phyloP scores from a whole-genome alignment of 1,140 invertebrate species.

The Drosophila littoralis region DNA sequence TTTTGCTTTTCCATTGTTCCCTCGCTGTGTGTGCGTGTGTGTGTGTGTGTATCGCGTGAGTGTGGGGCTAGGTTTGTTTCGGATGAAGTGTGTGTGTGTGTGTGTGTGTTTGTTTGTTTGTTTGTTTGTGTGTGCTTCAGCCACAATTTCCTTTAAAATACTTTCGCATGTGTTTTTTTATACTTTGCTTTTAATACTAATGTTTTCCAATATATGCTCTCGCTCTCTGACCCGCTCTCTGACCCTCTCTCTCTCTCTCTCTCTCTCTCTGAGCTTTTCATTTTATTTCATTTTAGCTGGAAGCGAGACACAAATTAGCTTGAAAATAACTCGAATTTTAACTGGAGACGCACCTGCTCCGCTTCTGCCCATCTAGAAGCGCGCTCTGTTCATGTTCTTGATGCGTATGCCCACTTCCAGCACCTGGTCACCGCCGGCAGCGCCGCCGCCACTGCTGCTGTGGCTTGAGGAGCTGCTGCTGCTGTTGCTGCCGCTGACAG shows the following conservation, averaged over 20 bases:
- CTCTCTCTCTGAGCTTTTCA: neutral
- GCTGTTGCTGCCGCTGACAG: slow-evolving; percentile 1
- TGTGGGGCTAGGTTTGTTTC: neutral
- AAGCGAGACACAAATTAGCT: neutral
- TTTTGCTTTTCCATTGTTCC: slow-evolving; percentile 34
- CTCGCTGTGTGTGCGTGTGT: slow-evolving; percentile 26
- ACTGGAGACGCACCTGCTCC: slow-evolving; percentile 1
- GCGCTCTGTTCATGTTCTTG: slow-evolving; percentile 76
- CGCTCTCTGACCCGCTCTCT: too few relatives aligned
- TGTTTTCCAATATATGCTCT: slow-evolving; percentile 18
- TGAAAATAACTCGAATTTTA: neutral
- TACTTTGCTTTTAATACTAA: slow-evolving; percentile 28
- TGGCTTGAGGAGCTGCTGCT: slow-evolving; percentile 15
- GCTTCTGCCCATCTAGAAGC: slow-evolving; percentile 47
- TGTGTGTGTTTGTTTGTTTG: slow-evolving; percentile 2
- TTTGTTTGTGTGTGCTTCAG: neutral
- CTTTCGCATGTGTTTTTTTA: slow-evolving; percentile 22
- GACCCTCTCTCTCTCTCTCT: neutral
- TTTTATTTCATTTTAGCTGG: slow-evolving; percentile 27
- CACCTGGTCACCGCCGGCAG: slow-evolving; percentile 64
- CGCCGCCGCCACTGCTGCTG: slow-evolving; percentile 45
- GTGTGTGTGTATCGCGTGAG: neutral
- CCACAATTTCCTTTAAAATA: slow-evolving; percentile 29
- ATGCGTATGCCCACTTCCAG: slow-evolving; percentile 81
- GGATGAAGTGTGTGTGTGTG: neutral